Percentiles rank a stretch among this genome's conserved stretches.
Conservation (phyloP, 2,797 vertebrate species). For the Graptemys geographica region DNA sequence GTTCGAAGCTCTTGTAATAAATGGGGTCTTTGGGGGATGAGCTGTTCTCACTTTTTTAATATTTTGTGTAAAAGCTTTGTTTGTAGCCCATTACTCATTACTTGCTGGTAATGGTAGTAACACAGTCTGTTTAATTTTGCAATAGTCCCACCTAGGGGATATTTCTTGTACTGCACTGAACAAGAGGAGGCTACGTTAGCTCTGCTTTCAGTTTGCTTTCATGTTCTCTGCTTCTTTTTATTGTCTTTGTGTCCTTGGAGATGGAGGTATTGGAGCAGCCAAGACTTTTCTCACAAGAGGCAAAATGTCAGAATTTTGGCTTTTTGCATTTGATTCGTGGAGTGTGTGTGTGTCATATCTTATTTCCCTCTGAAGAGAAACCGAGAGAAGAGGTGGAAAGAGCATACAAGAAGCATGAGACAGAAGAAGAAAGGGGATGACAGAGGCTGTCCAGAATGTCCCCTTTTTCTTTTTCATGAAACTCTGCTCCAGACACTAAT, state of each 20-base stretch:
- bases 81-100: slow-evolving; percentile 39
- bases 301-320: not conserved
- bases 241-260: not conserved
- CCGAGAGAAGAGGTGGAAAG: not conserved
- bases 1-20: slow-evolving; percentile 73
- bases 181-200: not conserved
- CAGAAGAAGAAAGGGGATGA: not conserved
- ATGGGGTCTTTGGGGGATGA: slow-evolving; percentile 63
- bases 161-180: slow-evolving; percentile 58
- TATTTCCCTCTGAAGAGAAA: not conserved
- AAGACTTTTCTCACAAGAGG: not conserved
- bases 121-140: slow-evolving; percentile 75
- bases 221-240: not conserved
- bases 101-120: slow-evolving; percentile 16
- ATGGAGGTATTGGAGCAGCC: not conserved
- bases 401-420: not conserved
- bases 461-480: not conserved
- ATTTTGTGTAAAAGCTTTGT: slow-evolving; percentile 59
- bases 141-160: slow-evolving; percentile 80
- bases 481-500: not conserved
- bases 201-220: not conserved
- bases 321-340: not conserved
- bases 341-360: not conserved
- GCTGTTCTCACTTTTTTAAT: slow-evolving; percentile 53
- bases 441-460: not conserved